Percentiles rank a stretch among this genome's conserved stretches.
Evolutionary conservation across 2,888 invertebrate species (phyloP).

Genomic region (Cheilosia urbana): DNA sequence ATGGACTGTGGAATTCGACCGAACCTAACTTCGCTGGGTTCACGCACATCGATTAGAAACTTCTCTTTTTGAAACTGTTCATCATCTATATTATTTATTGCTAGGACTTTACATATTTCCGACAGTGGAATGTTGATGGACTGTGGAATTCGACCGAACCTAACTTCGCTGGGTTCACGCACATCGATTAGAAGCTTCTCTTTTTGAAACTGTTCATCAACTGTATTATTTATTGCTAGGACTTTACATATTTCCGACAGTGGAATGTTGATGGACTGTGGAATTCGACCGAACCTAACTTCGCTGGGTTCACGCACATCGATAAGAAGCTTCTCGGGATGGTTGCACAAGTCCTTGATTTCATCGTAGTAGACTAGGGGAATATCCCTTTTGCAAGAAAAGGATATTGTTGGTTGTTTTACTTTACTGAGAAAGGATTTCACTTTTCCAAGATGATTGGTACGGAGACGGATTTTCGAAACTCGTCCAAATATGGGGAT

Average conservation of each 20-base stretch:
- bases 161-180: constrained; percentile 89
- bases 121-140: constrained; percentile 91
- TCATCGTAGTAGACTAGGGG: constrained; percentile 80
- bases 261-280: constrained; percentile 90
- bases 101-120: constrained; percentile 77
- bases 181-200: constrained; percentile 91
- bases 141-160: constrained; percentile 89
- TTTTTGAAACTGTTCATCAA: no score
- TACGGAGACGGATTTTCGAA: neutral
- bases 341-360: constrained; percentile 84
- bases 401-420: no score
- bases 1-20: constrained; percentile 90
- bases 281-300: constrained; percentile 88
- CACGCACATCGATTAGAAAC: constrained; percentile 91
- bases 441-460: neutral
- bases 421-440: neutral
- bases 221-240: no score
- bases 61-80: constrained; percentile 86
- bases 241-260: constrained; percentile 83
- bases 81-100: constrained; percentile 45
- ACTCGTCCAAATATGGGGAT: neutral
- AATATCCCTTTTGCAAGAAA: constrained; percentile 24
- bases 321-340: constrained; percentile 86
- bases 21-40: constrained; percentile 88
- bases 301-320: constrained; percentile 91